Conservation (phyloP, 2,113 vertebrate genomes). For the Hystrix brachyura region DNA sequence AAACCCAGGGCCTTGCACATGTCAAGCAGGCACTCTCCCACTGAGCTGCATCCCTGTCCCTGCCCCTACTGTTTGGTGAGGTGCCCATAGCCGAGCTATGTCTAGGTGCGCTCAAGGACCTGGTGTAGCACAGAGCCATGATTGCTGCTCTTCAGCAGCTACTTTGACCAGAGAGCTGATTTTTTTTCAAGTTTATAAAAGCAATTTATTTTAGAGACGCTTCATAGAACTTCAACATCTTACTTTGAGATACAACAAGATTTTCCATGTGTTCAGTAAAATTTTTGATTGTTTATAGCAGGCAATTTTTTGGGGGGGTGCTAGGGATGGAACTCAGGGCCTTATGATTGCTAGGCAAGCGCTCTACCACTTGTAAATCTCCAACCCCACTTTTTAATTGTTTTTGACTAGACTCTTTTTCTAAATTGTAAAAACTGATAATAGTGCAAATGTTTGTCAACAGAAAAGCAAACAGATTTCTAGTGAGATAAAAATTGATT, state of each 20-base stretch:
- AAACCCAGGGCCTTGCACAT: not conserved
- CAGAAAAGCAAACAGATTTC: conserved; percentile 16
- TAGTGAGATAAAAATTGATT: not conserved
- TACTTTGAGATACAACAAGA: conserved; percentile 30
- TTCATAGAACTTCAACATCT: not conserved
- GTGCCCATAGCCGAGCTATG: not conserved
- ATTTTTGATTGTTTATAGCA: not conserved
- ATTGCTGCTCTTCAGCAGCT: not conserved
- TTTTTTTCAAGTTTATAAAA: not conserved
- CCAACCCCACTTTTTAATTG: not conserved
- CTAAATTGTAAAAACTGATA: conserved; percentile 29
- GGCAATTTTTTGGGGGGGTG: too few relatives aligned
- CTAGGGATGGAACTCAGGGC: too few relatives aligned
- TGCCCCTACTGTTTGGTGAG: not conserved
- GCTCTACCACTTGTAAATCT: too few relatives aligned
- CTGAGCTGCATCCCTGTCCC: not conserved
- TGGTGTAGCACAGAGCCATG: not conserved
- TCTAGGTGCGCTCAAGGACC: not conserved
- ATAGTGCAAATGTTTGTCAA: not conserved
- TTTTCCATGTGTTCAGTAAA: not conserved
- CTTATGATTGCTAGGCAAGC: too few relatives aligned
- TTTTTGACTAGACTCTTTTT: not conserved
- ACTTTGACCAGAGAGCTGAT: not conserved
- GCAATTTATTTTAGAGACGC: conserved; percentile 10
- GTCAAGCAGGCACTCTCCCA: not conserved